Conservation (phyloP, 1,140 invertebrate species). For the Pseudachorutes palmiensis region DNA sequence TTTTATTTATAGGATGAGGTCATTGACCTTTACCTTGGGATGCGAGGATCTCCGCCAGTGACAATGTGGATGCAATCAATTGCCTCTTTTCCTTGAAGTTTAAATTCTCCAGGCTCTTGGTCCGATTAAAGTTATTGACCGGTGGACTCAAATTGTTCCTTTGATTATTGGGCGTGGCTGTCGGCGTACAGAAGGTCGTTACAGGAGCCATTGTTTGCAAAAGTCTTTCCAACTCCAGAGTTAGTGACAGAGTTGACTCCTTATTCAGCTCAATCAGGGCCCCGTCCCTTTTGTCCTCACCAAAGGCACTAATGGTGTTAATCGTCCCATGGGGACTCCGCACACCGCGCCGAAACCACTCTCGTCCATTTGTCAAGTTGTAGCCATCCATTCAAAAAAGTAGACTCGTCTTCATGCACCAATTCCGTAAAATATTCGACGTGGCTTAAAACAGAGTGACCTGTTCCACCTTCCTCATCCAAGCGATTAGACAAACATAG, state of each 20-base stretch:
- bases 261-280: neutral
- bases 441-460: no score
- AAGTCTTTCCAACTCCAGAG: slow-evolving; percentile 23
- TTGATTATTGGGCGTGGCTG: slow-evolving; percentile 18
- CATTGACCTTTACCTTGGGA: slow-evolving; percentile 45
- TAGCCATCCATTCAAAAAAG: slow-evolving; percentile 11
- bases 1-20: no score
- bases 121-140: slow-evolving; percentile 53
- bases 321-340: neutral
- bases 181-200: slow-evolving; percentile 30
- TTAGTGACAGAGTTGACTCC: slow-evolving; percentile 2
- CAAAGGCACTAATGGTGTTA: no score
- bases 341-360: neutral
- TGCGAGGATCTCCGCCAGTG: slow-evolving; percentile 73
- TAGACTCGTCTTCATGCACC: no score
- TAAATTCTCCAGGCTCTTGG: slow-evolving; percentile 75
- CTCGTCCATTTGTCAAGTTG: neutral
- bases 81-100: slow-evolving; percentile 84
- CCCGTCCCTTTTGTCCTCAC: slow-evolving; percentile 1
- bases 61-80: slow-evolving; percentile 75
- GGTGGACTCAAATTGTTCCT: slow-evolving; percentile 7
- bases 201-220: slow-evolving; percentile 33
- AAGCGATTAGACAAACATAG: no score
- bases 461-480: no score
- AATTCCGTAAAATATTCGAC: no score